phyloP scores from a whole-genome alignment of 1,140 invertebrate genomes.

The Amyelois transitella region DNA sequence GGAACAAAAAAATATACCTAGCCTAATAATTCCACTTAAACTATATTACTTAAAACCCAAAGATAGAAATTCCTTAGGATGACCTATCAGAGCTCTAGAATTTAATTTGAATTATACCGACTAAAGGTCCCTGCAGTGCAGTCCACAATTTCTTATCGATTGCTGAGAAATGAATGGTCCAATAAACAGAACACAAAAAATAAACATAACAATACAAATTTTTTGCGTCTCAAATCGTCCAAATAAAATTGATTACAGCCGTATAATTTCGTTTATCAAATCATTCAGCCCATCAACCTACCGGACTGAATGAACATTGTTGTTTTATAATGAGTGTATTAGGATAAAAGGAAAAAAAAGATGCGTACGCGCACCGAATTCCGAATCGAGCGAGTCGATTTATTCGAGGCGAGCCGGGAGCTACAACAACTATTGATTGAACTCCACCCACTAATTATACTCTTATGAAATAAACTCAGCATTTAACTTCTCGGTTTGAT shows the following conservation, averaged over 20 bases:
- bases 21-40: too few species aligned
- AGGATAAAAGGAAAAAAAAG: background rate
- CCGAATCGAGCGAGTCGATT: constrained; percentile 17
- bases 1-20: too few species aligned
- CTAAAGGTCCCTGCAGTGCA: too few species aligned
- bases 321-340: background rate
- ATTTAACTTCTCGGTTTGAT: constrained; percentile 32
- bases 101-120: too few species aligned
- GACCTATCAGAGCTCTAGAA: too few species aligned
- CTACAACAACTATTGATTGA: constrained; percentile 45
- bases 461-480: constrained; percentile 64
- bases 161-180: too few species aligned
- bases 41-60: too few species aligned
- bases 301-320: background rate
- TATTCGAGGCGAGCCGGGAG: constrained; percentile 35
- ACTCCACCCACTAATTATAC: constrained; percentile 67
- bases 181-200: background rate
- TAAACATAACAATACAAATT: background rate
- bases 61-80: too few species aligned
- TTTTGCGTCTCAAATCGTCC: background rate
- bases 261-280: background rate
- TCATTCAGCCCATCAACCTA: background rate
- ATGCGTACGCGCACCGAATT: constrained; percentile 9
- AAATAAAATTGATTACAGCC: background rate
- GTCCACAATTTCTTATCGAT: too few species aligned